Base-by-base conservation (phyloP, 1,140 invertebrate genomes). In the Aricia agestis region DNA sequence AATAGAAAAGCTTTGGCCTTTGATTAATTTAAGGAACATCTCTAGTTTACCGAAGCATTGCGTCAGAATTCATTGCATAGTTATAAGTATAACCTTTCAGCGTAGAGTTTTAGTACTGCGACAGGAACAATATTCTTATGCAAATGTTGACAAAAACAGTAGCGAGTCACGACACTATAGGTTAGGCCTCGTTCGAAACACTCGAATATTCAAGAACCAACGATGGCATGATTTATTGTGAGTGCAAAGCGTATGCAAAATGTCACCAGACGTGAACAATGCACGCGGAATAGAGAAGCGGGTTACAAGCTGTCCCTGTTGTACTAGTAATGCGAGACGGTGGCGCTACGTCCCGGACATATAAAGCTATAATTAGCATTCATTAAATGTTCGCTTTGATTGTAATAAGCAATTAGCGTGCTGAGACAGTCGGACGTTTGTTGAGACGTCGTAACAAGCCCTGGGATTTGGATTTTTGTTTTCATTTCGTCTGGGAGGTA, bases 251-350 rank as follows among this genome's bases (percentile, higher is more conserved):
- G 59, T 63, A 19, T 63, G 18, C 17, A 25, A 63, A 63, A 19
- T 63, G 59, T 63, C 59, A 63, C 59, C 59, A 63, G 59, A 63
- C 59, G 59, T 18, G 19, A 4, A 69, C 36, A 69, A 65, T 69
- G 61, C 7, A 19, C 36, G 15, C 18, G 58, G 59, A 42, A 41
- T 63, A 69, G 31, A 42, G 68, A 61, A 59, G 36, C n/a, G 58
- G 57, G 25, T 36, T 58, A 61, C 68, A 32, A 69, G 31, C 57
- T 57, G 19, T 31, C 36, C 25, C 58, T 36, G 18, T 69, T 45
- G 59, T 36, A 25, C 25, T 25, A 1, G 0, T 61, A 63, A 69
- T 65, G 59, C 68, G 41, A 69, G 68, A 32, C 13, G 31, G 57
- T 17, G 17, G 32, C 36, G 31, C 68, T 61, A 13, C 32, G 36